phyloP scores from a whole-genome alignment of 2,113 vertebrate species.

The Siniperca chuatsi region DNA sequence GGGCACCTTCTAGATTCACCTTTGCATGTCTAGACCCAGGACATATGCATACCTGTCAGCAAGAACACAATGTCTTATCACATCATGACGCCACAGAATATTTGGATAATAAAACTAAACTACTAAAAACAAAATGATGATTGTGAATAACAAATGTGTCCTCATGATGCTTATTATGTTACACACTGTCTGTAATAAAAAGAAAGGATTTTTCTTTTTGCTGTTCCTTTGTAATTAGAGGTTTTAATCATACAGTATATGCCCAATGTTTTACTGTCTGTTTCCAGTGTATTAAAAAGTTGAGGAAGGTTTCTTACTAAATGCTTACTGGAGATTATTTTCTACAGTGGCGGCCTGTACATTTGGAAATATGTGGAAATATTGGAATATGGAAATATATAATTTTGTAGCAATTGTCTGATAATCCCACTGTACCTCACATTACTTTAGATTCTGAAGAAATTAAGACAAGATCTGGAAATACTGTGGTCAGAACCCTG shows the following conservation, averaged over 20 bases:
- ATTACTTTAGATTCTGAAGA: not conserved
- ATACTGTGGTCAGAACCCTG: not conserved
- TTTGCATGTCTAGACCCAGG: slow-evolving; percentile 30
- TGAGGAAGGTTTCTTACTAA: not conserved
- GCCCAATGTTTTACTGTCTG: not conserved
- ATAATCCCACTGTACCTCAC: not conserved
- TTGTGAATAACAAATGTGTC: not conserved
- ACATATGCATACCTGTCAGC: slow-evolving; percentile 28
- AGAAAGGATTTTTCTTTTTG: not conserved
- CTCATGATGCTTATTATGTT: not conserved
- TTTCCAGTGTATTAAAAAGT: not conserved
- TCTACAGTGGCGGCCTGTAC: not conserved
- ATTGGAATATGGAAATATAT: no score
- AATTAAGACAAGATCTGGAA: not conserved
- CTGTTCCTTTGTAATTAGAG: not conserved
- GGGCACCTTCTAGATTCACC: not conserved
- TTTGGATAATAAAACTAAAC: not conserved
- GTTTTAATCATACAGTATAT: not conserved
- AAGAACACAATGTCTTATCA: not conserved
- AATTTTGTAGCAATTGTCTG: not conserved
- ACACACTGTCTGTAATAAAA: not conserved
- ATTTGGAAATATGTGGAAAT: slow-evolving; percentile 10
- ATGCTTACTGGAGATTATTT: not conserved
- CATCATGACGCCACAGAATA: not conserved
- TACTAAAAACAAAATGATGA: not conserved